Evolutionary conservation across 2,888 invertebrate species (phyloP).

Genomic region (Morpho achilles): DNA sequence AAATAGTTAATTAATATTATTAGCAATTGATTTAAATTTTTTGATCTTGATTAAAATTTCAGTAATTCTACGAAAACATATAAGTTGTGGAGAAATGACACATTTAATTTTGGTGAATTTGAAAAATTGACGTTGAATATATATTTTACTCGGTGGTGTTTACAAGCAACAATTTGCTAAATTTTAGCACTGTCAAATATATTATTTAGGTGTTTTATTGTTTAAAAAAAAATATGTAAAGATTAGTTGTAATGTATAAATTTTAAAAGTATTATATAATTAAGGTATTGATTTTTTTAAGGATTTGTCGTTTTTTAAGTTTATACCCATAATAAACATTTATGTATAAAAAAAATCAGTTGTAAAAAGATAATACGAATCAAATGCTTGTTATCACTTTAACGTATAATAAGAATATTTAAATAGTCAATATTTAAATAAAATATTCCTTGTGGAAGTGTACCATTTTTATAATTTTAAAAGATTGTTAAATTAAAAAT

Average conservation of each 20-base stretch:
- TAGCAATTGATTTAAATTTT: too few relatives aligned
- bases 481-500: too few relatives aligned
- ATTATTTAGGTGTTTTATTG: constrained; percentile 7
- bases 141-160: constrained; percentile 1
- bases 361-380: background rate
- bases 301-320: constrained; percentile 2
- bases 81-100: background rate
- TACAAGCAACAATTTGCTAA: background rate
- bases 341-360: background rate
- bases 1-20: too few relatives aligned
- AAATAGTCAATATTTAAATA: too few relatives aligned
- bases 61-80: too few relatives aligned
- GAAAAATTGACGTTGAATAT: background rate
- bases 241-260: constrained; percentile 4
- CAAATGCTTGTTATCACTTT: too few relatives aligned
- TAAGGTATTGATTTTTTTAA: constrained; percentile 1
- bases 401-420: too few relatives aligned
- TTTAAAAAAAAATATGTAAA: constrained; percentile 3
- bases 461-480: too few relatives aligned
- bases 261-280: constrained; percentile 6
- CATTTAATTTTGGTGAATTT: background rate
- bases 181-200: constrained; percentile 19
- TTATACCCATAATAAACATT: background rate
- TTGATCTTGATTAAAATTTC: too few relatives aligned
- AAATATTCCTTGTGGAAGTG: too few relatives aligned